Evolutionary conservation across 1,140 invertebrate genomes (phyloP), one percentile per base, ranked within the genome.

Genomic region (Heliconius nattereri): DNA sequence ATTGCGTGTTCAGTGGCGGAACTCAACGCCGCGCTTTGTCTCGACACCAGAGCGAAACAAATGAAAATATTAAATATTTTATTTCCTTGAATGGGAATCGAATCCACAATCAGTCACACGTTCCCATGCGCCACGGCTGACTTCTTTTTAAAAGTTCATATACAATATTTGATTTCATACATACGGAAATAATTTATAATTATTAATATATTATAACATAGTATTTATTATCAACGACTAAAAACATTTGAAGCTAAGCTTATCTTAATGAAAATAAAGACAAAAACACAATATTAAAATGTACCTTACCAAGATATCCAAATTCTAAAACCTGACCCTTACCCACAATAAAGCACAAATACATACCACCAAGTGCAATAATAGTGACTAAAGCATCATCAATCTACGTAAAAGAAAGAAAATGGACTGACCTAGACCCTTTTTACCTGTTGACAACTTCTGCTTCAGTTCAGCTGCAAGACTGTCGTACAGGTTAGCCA

Each of bases 391-490:
- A 85, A 85, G 82, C 81, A 71, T 73, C 45, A 76, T n/a, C 71
- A 81, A 81, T 52, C 87, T 86, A 91, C 84, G 32, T 85, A 87
- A 85, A 87, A 85, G 54, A 76, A 75, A 84, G 84, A 89, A 89
- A 79, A 32, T 75, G 5, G 77, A 94, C 92, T 93, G 89, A 94
- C 92, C 92, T 94, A 93, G 54, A 75, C 90, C 91, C 81, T 92
- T 91, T 94, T 94, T 94, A 92, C 92, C 92, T 93, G 93, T 94
- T 79, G 96, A 96, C 83, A 99, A 94, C 91, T 99, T 98, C 81
- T 97, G 97, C 82, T 98, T 96, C 60, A 99, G 94, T 89, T 99
- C 98, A 0, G 98, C 98, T 8, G 98, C 98, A 81, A 99, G 94
- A 45, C 97, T 98, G 91, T 99, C 98, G 90, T 98, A 99, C 23